Base-by-base conservation (phyloP, 2,113 vertebrate species). In the Otolemur garnettii region DNA sequence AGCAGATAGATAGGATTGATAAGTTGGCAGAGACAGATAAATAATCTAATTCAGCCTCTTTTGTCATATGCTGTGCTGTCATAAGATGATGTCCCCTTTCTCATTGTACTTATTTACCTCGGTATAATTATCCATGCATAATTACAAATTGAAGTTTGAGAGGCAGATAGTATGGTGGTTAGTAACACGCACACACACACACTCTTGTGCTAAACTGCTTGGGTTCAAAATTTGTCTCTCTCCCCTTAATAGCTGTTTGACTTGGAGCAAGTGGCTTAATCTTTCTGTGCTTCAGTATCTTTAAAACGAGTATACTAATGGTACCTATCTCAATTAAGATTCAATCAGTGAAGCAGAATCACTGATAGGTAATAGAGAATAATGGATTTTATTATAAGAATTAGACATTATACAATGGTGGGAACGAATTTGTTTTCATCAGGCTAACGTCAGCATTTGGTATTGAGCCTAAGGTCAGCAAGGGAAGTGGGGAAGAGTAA, bases 371-470 rank as follows among this genome's bases (percentile, higher is more conserved):
- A 59, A 78, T 21, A 93, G 55, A 93, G 13, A 71, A 71, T 71
- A 68, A 85, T 33, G 18, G 10, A 21, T 91, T 95, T 85, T 93
- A 77, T 68, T 91, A 68, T 68, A n/a, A 78, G 88, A 3, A 87
- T 66, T 86, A 90, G 45, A n/a, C 12, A 55, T 89, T 84, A 87
- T 75, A 21, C 26, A 80, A 59, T 80, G 42, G 18, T 74, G 60
- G 72, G 82, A 72, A 3, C n/a, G 81, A 87, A 62, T 59, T 97
- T 33, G 1, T 84, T 83, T 94, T 59, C n/a, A 22, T 42, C 93
- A 69, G 42, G 24, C 28, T 95, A 38, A 55, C 87, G 86, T 93
- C 45, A 83, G 14, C 33, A 79, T 95, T 95, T 96, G 28, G 33
- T 79, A 5, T 91, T 91, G 30, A 91, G 35, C 35, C 55, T 90